Evolutionary conservation across 1,140 invertebrate genomes (phyloP), one percentile per base, ranked within the genome.

Genomic region (Drepana arcuata): DNA sequence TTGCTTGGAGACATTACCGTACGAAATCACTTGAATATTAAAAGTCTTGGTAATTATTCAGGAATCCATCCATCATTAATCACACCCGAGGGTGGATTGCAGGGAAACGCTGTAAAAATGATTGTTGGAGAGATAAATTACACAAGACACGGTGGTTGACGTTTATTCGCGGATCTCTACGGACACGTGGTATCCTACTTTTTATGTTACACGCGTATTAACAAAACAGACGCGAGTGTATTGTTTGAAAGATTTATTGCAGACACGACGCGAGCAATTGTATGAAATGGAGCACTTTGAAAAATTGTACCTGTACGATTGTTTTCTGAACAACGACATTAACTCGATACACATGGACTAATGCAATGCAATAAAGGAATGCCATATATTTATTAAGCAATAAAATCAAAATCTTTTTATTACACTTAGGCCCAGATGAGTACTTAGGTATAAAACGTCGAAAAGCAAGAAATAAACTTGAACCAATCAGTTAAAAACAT

Each of bases 21-120:
- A 45, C 40, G 35, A 61, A 71, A 74, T 73, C 73, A 77, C 78
- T 82, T 82, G 67, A 82, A 82, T 82, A 80, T 82, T 82, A 82
- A 82, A 82, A 82, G 73, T 82, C 74, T 79, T 74, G 65, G 74
- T 82, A 82, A 82, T 82, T 82, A 82, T 82, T 82, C 74, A 79
- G 73, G 78, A 82, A 82, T 82, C 73, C 72, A 82, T 82, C 74
- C 73, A 78, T 79, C 78, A 82, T 82, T 82, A 82, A 82, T 82
- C 78, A 79, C 58, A 53, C 48, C 54, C 48, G 65, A 59, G 64
- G 70, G 69, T 63, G 67, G 58, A 53, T 48, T 40, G 60, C 44
- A 49, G 63, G 68, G 62, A 66, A 70, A 69, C 57, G 69, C 54
- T 70, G 74, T 82, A 82, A 82, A 82, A 80, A 77, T 79, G 44